Evolutionary conservation across 2,888 invertebrate species (phyloP).

Genomic region (Phyllotreta striolata): DNA sequence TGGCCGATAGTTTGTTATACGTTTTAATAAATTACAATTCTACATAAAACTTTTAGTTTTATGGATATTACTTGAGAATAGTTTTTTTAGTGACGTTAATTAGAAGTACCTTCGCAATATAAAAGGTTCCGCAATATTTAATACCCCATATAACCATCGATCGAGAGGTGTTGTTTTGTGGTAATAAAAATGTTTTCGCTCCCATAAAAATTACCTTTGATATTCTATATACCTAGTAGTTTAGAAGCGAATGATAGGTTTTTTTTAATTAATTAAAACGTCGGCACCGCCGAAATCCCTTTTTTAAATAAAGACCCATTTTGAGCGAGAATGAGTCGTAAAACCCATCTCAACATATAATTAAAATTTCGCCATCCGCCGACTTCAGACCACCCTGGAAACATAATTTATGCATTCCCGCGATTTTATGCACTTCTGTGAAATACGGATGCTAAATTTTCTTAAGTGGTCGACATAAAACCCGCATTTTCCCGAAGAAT

Average conservation of each 20-base stretch:
- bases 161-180: constrained; percentile 11
- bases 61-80: constrained; percentile 17
- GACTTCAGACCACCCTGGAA: constrained; percentile 39
- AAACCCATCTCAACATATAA: constrained; percentile 42
- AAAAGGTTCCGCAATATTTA: constrained; percentile 20
- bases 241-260: background rate
- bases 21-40: constrained; percentile 18
- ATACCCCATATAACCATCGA: constrained; percentile 2
- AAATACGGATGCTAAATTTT: constrained; percentile 29
- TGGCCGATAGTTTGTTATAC: constrained; percentile 13
- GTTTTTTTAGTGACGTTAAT: constrained; percentile 20
- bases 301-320: constrained; percentile 37
- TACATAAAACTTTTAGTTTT: constrained; percentile 27
- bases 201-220: constrained; percentile 1
- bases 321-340: constrained; percentile 39
- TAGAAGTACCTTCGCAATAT: constrained; percentile 10
- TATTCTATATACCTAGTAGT: background rate
- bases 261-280: constrained; percentile 9
- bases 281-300: background rate
- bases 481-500: constrained; percentile 5
- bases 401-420: constrained; percentile 37
- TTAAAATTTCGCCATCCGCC: constrained; percentile 47
- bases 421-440: constrained; percentile 29
- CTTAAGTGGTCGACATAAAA: constrained; percentile 22
- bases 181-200: constrained; percentile 8